Evolutionary conservation across 2,888 invertebrate species (phyloP), one percentile per base, ranked within the genome.

Genomic region (Xestia xanthographa): DNA sequence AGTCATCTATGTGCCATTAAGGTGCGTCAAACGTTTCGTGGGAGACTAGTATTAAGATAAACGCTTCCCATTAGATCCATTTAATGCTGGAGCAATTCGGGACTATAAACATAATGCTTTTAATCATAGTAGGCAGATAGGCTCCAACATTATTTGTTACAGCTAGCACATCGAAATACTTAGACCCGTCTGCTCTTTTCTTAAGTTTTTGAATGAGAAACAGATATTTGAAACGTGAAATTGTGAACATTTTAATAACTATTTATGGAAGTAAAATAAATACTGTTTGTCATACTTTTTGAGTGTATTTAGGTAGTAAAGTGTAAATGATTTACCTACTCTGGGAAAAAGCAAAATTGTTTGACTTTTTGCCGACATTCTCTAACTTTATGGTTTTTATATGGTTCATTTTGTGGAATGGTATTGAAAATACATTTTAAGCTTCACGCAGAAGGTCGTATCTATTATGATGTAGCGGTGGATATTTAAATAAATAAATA

Each of bases 31-130:
- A 95, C 93, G 94, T 93, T 96, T 95, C 95, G 92, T 94, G 92
- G 93, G 92, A 92, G 91, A 92, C 93, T 91, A 85, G 92, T 93
- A 95, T 96, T 95, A 94, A 94, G 95, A 94, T 96, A 96, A 96
- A 95, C 95, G 95, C 91, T 93, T 90, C 92, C 93, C 91, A 95
- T 96, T 95, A 96, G 90, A 93, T 92, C 93, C 93, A 94, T 95
- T 96, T 95, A 95, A 95, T 94, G 92, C 90, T 92, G 89, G 90
- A 94, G 92, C 93, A 87, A 95, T 95, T 94, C 93, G 89, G 91
- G 92, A 83, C 94, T 92, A 95, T 96, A 96, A 96, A 96, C 94
- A 93, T 96, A 96, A 96, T 96, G 93, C 91, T 91, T 93, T 94
- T 95, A 95, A 96, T 95, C 93, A 93, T 92, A 90, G 90, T 87